Evolutionary conservation across 2,113 vertebrate genomes (phyloP).

Genomic region (Aldabrachelys gigantea): DNA sequence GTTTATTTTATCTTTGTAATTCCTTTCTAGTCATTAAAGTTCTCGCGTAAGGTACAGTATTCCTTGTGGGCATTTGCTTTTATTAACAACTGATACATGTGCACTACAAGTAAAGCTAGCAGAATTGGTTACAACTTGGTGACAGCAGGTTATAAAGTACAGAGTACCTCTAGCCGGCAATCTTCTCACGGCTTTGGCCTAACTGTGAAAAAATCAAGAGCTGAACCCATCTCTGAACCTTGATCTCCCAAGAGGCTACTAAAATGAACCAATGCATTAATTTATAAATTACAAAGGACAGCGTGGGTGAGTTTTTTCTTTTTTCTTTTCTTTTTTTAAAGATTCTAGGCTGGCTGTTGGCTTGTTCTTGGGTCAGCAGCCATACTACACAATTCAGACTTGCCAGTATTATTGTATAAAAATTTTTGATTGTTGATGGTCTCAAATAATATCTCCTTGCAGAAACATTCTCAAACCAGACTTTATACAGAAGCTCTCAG

Average conservation of each 20-base stretch:
- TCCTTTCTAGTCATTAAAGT: background rate
- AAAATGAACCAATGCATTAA: background rate
- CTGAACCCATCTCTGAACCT: background rate
- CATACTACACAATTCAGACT: background rate
- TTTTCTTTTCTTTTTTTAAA: background rate
- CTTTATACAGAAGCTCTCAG: background rate
- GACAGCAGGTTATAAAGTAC: background rate
- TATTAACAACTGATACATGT: background rate
- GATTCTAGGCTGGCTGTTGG: background rate
- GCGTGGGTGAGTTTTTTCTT: background rate
- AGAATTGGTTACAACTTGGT: accelerated
- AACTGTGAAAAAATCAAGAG: background rate
- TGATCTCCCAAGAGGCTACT: background rate
- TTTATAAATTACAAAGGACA: background rate
- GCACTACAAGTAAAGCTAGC: background rate
- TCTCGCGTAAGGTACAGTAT: background rate
- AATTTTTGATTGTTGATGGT: background rate
- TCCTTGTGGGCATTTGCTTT: background rate
- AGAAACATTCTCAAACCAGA: background rate
- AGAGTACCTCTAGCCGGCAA: background rate
- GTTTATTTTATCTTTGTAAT: background rate
- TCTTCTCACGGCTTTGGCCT: background rate
- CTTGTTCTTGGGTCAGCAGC: accelerated
- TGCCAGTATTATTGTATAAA: background rate
- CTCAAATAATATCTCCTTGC: background rate